Evolutionary conservation across 2,113 vertebrate genomes (phyloP).

Genomic region (Phaethon lepturus): DNA sequence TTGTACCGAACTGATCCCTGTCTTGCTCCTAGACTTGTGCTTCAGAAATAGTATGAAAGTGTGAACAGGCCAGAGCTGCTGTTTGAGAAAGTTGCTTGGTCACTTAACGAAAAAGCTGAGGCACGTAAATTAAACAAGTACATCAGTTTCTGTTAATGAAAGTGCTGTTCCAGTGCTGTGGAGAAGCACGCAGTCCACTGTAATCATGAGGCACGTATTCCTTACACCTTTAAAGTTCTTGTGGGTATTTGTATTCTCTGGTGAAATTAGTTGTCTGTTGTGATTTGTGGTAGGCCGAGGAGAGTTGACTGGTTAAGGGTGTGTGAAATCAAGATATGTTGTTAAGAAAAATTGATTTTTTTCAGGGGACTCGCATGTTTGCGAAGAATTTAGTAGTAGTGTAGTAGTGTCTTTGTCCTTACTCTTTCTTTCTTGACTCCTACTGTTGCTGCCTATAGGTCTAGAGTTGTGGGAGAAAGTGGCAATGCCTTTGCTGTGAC

Average conservation of each 20-base stretch:
- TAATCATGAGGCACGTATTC: not conserved
- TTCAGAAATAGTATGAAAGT: not conserved
- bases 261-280: not conserved
- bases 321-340: not conserved
- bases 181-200: not conserved
- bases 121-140: not conserved
- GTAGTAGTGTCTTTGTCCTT: not conserved
- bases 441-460: not conserved
- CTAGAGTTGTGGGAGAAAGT: not conserved
- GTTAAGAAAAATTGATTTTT: not conserved
- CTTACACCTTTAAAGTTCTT: not conserved
- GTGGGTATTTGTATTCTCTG: not conserved
- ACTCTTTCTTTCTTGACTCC: not conserved
- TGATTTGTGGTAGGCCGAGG: not conserved
- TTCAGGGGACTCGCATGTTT: accelerated
- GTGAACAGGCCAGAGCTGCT: not conserved
- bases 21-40: not conserved
- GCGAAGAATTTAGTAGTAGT: not conserved
- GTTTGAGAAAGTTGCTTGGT: not conserved
- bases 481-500: not conserved
- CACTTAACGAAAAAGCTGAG: not conserved
- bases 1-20: accelerated
- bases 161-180: not conserved
- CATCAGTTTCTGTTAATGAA: not conserved
- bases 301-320: not conserved